Conservation (phyloP, 2,113 vertebrate genomes). For the Eleginops maclovinus region DNA sequence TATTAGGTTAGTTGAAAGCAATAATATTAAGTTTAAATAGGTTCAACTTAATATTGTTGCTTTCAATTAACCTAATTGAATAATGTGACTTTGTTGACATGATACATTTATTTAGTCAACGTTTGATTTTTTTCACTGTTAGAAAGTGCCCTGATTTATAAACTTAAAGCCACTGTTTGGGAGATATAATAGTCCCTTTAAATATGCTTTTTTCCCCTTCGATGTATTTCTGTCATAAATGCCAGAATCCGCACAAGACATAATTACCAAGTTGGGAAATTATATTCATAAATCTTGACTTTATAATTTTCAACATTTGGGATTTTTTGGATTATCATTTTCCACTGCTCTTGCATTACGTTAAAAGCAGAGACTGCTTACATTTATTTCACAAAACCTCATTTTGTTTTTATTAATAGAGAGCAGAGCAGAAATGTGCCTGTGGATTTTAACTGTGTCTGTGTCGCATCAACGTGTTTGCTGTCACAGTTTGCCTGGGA, state of each 20-base stretch:
- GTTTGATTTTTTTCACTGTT: too few species aligned
- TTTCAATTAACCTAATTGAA: too few species aligned
- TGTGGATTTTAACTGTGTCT: conserved; percentile 1
- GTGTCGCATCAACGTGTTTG: conserved; percentile 37
- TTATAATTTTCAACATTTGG: background rate
- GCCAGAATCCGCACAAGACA: conserved; percentile 17
- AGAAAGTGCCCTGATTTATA: conserved; percentile 8
- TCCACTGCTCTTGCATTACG: background rate
- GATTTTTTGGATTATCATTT: conserved; percentile 14
- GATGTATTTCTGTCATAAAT: conserved; percentile 18
- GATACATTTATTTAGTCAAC: too few species aligned
- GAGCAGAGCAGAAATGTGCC: conserved; percentile 20
- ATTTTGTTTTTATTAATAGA: conserved; percentile 14
- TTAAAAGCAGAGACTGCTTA: conserved; percentile 10
- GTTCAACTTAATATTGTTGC: too few species aligned
- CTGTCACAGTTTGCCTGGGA: conserved; percentile 61
- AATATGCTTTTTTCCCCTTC: conserved; percentile 7
- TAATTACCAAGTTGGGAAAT: conserved; percentile 6
- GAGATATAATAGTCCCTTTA: conserved; percentile 17
- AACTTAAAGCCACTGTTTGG: background rate
- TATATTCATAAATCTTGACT: conserved; percentile 26
- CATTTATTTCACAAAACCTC: background rate
- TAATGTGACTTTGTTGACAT: too few species aligned
- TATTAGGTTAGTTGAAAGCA: too few species aligned
- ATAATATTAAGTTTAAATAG: too few species aligned